phyloP scores from a whole-genome alignment of 2,797 vertebrate genomes.

The Lepus oiostolus region DNA sequence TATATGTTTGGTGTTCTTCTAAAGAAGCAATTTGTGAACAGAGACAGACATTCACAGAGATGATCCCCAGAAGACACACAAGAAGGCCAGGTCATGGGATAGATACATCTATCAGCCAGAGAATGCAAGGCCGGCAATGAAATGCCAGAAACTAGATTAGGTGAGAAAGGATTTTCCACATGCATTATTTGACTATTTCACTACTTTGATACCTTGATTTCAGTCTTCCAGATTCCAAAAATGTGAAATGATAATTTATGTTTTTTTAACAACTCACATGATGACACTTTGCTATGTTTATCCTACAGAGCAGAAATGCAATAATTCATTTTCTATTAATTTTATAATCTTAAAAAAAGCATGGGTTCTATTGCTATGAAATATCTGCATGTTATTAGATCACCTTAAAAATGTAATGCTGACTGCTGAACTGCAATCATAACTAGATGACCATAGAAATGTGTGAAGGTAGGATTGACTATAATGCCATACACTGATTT shows the following conservation, averaged over 20 bases:
- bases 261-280: background rate
- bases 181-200: background rate
- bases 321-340: background rate
- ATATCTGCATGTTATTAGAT: background rate
- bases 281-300: background rate
- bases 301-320: background rate
- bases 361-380: background rate
- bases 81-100: accelerated
- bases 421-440: background rate
- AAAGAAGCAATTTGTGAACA: background rate
- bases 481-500: background rate
- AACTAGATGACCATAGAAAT: slow-evolving; percentile 20
- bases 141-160: background rate
- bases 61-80: background rate
- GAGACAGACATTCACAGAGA: background rate
- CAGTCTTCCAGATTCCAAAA: background rate
- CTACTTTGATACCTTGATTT: background rate
- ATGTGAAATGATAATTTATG: background rate
- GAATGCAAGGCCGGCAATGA: background rate
- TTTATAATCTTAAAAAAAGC: background rate
- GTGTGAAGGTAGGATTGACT: background rate
- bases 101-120: background rate
- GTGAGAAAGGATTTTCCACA: background rate
- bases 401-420: background rate
- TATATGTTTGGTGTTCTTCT: background rate